Percentiles rank a stretch among this genome's conserved stretches.
These are phyloP conservation scores for Caenorhabditis doughertyi DNA, from an alignment of 2,888 invertebrate species.

Conservation along the genomic window DNA sequence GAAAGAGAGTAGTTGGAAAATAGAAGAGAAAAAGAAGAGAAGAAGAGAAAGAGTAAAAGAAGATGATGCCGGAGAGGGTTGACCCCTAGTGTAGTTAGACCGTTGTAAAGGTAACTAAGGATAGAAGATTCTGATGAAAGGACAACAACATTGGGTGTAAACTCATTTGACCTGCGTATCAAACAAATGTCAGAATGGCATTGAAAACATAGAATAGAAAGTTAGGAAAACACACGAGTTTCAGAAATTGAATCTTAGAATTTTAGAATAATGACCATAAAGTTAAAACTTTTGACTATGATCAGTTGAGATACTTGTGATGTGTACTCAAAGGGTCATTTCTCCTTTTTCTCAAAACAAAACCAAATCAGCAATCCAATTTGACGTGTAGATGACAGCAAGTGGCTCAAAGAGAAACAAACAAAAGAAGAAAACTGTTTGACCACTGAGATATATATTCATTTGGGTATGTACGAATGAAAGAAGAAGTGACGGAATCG, in stretches of 20 bases:
- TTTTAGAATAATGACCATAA: too few relatives aligned
- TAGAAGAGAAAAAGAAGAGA: background rate
- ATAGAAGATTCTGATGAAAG: conserved; percentile 13
- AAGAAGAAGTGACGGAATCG: conserved; percentile 24
- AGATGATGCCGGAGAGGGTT: background rate
- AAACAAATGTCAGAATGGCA: background rate
- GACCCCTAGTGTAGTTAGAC: conserved; percentile 22
- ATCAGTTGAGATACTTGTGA: background rate
- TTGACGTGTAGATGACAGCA: conserved; percentile 58
- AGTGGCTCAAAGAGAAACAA: conserved; percentile 32
- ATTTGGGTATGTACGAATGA: conserved; percentile 42
- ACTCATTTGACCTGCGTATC: conserved; percentile 38
- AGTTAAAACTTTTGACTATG: background rate
- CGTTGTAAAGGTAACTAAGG: conserved; percentile 40
- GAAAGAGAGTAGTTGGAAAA: background rate
- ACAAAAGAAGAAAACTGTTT: conserved; percentile 54
- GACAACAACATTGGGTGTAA: conserved; percentile 13
- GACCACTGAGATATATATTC: conserved; percentile 56
- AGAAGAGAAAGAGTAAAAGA: background rate
- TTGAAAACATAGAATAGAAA: background rate
- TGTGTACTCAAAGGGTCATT: conserved; percentile 43
- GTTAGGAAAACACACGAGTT: too few relatives aligned
- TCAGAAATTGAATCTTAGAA: too few relatives aligned
- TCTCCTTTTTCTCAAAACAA: conserved; percentile 1
- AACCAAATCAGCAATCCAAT: conserved; percentile 8